phyloP scores from a whole-genome alignment of 2,797 vertebrate genomes.

The Clamator glandarius region DNA sequence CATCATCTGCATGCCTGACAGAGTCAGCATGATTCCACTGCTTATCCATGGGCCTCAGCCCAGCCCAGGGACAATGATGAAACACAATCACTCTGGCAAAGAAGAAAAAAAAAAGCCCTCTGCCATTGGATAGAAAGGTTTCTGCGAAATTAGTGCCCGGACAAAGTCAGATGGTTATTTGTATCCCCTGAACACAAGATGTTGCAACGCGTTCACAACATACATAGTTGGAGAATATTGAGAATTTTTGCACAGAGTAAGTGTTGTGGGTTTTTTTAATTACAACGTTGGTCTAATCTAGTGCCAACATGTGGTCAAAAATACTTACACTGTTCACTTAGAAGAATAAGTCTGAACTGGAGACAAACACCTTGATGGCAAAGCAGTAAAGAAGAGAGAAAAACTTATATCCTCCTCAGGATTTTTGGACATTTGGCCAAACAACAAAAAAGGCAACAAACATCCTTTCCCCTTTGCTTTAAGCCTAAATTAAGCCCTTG shows the following conservation, averaged over 20 bases:
- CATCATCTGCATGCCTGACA: not conserved
- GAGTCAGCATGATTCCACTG: rapidly evolving
- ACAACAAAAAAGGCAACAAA: not conserved
- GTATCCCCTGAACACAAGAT: not conserved
- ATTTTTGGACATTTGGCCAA: not conserved
- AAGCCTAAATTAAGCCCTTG: not conserved
- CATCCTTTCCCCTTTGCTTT: not conserved
- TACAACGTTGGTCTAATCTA: not conserved
- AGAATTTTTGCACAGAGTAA: not conserved
- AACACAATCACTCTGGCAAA: not conserved
- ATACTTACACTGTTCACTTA: not conserved
- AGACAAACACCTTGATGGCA: not conserved
- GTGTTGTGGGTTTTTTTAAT: not conserved
- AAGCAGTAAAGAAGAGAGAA: not conserved
- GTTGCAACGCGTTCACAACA: not conserved
- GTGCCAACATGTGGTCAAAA: not conserved
- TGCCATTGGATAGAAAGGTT: not conserved
- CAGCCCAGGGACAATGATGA: not conserved
- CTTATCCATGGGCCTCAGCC: not conserved
- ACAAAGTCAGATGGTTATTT: not conserved
- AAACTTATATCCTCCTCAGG: not conserved
- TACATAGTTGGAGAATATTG: not conserved
- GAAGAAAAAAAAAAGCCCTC: not conserved
- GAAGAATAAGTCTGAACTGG: not conserved
- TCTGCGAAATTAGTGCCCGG: not conserved